These are phyloP conservation scores for Heterodera filipjevi DNA, from an alignment of 2,888 invertebrate species.

Conservation along the genomic window DNA sequence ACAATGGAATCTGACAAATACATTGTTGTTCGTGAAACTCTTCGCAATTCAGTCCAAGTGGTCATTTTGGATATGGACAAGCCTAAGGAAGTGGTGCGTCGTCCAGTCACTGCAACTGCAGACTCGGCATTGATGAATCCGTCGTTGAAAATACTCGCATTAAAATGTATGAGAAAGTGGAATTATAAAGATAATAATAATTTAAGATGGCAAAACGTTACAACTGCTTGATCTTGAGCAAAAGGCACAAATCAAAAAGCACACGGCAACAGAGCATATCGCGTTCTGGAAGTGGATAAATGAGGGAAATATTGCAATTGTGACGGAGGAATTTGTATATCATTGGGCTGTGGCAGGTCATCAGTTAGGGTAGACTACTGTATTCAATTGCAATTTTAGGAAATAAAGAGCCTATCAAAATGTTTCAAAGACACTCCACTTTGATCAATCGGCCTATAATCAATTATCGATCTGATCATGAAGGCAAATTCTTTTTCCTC, in stretches of 20 bases:
- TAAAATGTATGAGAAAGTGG: constrained; percentile 76
- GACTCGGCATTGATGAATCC: constrained; percentile 99
- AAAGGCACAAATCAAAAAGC: constrained; percentile 98
- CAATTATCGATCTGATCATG: constrained; percentile 94
- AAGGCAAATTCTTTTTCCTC: constrained; percentile 91
- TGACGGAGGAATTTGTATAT: constrained; percentile 91
- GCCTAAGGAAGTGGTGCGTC: constrained; percentile 86
- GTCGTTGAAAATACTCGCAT: constrained; percentile 93
- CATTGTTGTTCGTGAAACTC: constrained; percentile 91
- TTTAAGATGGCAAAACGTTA: constrained; percentile 87
- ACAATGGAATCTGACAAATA: constrained; percentile 99
- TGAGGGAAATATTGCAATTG: constrained; percentile 89
- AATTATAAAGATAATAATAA: constrained; percentile 2
- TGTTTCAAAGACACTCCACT: constrained; percentile 93
- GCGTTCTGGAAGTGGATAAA: constrained; percentile 99
- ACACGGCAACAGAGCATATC: constrained; percentile 85
- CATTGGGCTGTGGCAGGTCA: constrained; percentile 96
- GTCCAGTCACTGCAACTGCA: constrained; percentile 95
- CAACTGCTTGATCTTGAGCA: constrained; percentile 99
- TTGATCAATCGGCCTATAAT: constrained; percentile 96
- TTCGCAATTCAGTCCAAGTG: constrained; percentile 80
- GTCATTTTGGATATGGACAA: constrained; percentile 98
- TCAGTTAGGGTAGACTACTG: neutral
- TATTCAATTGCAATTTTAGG: constrained; percentile 24
- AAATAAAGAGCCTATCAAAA: constrained; percentile 71